phyloP scores from a whole-genome alignment of 2,113 vertebrate genomes.

The Zosterops hypoxanthus region DNA sequence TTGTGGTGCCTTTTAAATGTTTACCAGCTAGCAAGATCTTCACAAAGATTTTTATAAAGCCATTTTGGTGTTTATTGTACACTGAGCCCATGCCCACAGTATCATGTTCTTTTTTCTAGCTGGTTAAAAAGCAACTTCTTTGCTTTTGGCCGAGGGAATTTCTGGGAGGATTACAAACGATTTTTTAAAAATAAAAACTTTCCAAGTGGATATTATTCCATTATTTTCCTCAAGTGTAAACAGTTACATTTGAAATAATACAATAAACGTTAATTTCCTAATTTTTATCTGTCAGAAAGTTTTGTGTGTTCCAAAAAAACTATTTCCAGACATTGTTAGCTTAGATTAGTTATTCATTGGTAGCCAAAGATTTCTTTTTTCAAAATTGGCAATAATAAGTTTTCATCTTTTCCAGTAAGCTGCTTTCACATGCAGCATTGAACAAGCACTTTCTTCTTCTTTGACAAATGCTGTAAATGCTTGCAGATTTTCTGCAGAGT shows the following conservation, averaged over 20 bases:
- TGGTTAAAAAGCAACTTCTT: constrained; percentile 64
- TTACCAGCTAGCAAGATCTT: neutral
- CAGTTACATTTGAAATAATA: constrained; percentile 81
- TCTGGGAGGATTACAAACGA: constrained; percentile 74
- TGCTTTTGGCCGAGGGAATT: constrained; percentile 65
- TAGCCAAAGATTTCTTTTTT: constrained; percentile 75
- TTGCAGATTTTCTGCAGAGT: constrained; percentile 62
- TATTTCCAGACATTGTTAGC: constrained; percentile 80
- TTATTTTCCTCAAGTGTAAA: constrained; percentile 82
- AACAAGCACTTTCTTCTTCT: constrained; percentile 62
- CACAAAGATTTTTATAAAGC: neutral
- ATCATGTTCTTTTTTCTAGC: constrained; percentile 50
- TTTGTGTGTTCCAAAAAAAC: constrained; percentile 68
- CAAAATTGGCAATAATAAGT: constrained; percentile 76
- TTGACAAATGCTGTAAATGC: constrained; percentile 64
- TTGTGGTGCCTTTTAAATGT: neutral
- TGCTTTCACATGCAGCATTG: constrained; percentile 62
- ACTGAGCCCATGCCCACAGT: constrained; percentile 27
- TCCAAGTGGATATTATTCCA: constrained; percentile 81
- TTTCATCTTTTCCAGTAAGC: constrained; percentile 80
- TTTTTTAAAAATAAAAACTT: constrained; percentile 67
- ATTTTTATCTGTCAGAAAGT: constrained; percentile 74
- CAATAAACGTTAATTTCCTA: constrained; percentile 81
- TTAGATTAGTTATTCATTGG: constrained; percentile 77
- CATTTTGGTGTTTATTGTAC: constrained; percentile 18